These are phyloP conservation scores for Garrulus glandarius DNA, from an alignment of 2,797 vertebrate species.

Conservation along the genomic window DNA sequence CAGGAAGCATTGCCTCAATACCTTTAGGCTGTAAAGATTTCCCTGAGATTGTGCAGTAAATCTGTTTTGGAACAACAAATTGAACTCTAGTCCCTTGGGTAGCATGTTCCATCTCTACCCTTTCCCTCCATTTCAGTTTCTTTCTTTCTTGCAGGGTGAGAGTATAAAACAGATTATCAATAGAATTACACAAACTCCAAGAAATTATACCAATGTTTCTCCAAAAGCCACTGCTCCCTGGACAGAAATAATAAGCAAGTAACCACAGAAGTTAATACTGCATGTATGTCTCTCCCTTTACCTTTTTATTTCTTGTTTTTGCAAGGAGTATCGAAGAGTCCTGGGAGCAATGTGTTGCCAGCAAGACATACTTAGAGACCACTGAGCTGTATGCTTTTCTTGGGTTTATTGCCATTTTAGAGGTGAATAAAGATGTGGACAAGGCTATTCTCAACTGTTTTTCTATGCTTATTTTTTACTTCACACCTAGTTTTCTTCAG, in stretches of 20 bases:
- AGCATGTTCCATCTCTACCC: slow-evolving; percentile 18
- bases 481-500: background rate
- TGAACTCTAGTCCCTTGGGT: background rate
- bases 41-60: slow-evolving; percentile 30
- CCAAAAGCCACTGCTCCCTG: background rate
- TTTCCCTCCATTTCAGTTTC: background rate
- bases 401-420: background rate
- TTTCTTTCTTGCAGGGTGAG: background rate
- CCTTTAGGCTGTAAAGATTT: background rate
- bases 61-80: slow-evolving; percentile 29
- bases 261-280: background rate
- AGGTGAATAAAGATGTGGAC: background rate
- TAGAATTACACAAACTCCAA: background rate
- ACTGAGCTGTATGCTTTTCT: background rate
- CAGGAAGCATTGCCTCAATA: background rate
- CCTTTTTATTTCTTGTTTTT: background rate
- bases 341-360: background rate
- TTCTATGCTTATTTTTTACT: background rate
- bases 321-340: background rate
- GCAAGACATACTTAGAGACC: background rate
- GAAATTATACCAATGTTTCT: background rate
- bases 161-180: background rate
- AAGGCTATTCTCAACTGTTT: background rate
- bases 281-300: background rate
- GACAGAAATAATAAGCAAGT: background rate